Evolutionary conservation across 2,797 vertebrate genomes (phyloP).

Genomic region (Parambassis ranga): DNA sequence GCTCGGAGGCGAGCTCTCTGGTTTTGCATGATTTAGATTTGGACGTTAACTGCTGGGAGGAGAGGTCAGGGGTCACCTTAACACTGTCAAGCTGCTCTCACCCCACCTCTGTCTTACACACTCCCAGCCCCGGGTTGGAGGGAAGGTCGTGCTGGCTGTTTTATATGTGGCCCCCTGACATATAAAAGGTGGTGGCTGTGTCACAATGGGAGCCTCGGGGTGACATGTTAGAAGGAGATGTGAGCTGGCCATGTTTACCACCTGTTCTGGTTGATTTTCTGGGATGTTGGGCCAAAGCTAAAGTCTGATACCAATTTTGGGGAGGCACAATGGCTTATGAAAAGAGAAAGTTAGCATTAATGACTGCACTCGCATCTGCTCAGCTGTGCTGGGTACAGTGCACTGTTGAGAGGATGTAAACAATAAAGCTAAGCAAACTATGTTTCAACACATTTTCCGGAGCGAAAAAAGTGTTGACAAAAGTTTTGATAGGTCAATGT

Average conservation of each 20-base stretch:
- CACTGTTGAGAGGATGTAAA: too few species aligned
- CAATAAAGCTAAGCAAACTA: too few species aligned
- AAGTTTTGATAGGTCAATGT: too few species aligned
- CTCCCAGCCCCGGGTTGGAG: background rate
- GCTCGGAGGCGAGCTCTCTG: background rate
- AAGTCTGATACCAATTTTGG: too few species aligned
- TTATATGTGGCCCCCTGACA: background rate
- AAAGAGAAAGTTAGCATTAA: too few species aligned
- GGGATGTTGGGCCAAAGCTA: background rate
- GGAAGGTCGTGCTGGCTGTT: background rate
- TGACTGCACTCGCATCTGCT: too few species aligned
- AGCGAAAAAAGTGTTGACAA: too few species aligned
- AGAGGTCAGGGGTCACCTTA: slow-evolving; percentile 5
- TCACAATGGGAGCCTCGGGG: background rate
- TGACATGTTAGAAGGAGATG: background rate
- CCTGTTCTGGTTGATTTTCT: background rate
- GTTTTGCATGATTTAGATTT: slow-evolving; percentile 4
- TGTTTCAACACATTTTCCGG: too few species aligned
- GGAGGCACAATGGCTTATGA: too few species aligned
- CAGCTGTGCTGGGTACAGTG: too few species aligned
- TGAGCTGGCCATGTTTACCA: background rate
- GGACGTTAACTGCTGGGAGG: slow-evolving; percentile 6
- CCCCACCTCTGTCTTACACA: background rate
- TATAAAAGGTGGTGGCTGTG: background rate
- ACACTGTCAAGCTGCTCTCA: slow-evolving; percentile 4